Conservation (phyloP, 2,888 invertebrate genomes). For the Nineta flava region DNA sequence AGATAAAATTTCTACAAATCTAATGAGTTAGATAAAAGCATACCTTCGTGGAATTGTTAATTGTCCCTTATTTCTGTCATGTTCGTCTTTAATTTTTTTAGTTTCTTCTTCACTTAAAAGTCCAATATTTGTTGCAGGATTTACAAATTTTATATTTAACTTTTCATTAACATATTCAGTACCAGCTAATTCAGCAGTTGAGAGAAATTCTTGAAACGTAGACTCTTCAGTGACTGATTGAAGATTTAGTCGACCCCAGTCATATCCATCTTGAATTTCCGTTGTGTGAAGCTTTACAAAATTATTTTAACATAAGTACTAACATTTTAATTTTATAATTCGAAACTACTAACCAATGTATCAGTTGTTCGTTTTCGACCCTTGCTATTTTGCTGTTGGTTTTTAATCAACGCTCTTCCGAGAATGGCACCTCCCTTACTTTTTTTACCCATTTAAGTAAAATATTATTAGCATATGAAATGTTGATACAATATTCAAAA, state of each 20-base stretch:
- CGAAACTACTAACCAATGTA: conserved; percentile 41
- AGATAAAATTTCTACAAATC: conserved; percentile 2
- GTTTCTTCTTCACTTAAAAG: conserved; percentile 43
- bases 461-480: too few species aligned
- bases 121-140: conserved; percentile 40
- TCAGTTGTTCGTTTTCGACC: conserved; percentile 49
- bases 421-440: conserved; percentile 36
- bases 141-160: conserved; percentile 63
- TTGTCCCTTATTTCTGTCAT: conserved; percentile 40
- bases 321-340: neutral
- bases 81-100: conserved; percentile 32
- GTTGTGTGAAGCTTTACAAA: conserved; percentile 58
- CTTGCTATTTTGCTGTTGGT: conserved; percentile 50
- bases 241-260: conserved; percentile 79
- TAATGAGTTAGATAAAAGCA: conserved; percentile 7
- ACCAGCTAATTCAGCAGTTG: conserved; percentile 87
- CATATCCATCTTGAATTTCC: conserved; percentile 78
- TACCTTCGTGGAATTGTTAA: conserved; percentile 70
- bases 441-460: conserved; percentile 25
- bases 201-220: conserved; percentile 90
- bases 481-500: too few species aligned
- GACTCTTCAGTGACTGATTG: conserved; percentile 90
- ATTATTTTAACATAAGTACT: neutral
- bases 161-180: conserved; percentile 89
- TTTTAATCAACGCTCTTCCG: conserved; percentile 58